A percentile compares a stretch with the other conserved stretches of the same genome.
Evolutionary conservation across 2,797 vertebrate genomes (phyloP).

Genomic region (Melanotaenia nigrans): DNA sequence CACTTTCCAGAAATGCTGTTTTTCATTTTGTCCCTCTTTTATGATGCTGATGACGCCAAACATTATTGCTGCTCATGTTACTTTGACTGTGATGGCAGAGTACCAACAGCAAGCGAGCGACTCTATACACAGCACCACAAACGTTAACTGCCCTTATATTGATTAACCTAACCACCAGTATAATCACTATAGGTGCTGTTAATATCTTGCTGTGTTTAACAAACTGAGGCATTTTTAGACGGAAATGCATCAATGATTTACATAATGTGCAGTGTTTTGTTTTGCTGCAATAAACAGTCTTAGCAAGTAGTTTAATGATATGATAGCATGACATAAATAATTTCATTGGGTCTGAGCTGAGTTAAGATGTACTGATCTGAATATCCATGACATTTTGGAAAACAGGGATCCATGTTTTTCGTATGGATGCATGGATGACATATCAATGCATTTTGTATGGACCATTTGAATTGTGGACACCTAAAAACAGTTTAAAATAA

Average conservation of each 20-base stretch:
- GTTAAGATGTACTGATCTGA: neutral
- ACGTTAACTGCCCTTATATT: constrained; percentile 2
- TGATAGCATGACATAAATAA: neutral
- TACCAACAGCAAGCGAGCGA: neutral
- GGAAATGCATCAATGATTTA: neutral
- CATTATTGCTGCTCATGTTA: neutral
- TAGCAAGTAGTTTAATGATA: neutral
- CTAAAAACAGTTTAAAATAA: neutral
- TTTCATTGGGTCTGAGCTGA: neutral
- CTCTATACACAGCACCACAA: neutral
- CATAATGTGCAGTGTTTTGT: neutral
- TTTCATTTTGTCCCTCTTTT: neutral
- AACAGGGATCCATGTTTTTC: neutral
- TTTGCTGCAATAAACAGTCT: neutral
- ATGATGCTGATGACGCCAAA: constrained; percentile 24
- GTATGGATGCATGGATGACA: neutral
- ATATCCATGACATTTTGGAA: neutral
- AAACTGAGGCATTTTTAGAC: neutral
- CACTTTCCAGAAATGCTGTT: neutral
- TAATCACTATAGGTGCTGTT: neutral
- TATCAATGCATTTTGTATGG: neutral
- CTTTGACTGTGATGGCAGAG: constrained; percentile 15
- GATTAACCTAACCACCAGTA: neutral
- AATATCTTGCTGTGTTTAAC: neutral
- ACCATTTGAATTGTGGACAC: neutral